A percentile compares a stretch with the other conserved stretches of the same genome.
phyloP scores from a whole-genome alignment of 2,888 invertebrate genomes.

The Calliphora vomitoria region DNA sequence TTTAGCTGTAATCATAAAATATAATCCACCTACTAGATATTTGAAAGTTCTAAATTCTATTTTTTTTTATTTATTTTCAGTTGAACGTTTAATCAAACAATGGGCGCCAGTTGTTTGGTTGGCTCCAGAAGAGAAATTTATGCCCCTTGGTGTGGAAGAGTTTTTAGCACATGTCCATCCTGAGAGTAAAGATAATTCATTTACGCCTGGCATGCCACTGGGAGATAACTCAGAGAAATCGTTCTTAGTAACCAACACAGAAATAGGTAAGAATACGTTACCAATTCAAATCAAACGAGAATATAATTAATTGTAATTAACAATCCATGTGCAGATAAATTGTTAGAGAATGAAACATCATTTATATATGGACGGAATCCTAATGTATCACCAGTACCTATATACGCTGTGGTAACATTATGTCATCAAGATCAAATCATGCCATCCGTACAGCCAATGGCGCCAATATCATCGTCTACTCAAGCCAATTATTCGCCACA shows the following conservation, averaged over 20 bases:
- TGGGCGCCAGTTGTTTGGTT: conserved; percentile 90
- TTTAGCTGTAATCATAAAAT: too few relatives aligned
- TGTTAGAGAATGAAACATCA: conserved; percentile 84
- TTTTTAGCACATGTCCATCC: conserved; percentile 87
- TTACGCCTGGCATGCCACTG: conserved; percentile 79
- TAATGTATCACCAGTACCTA: conserved; percentile 85
- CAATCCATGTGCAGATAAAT: conserved; percentile 77
- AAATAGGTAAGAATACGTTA: conserved; percentile 82
- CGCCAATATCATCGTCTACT: not conserved
- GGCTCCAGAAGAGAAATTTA: conserved; percentile 87
- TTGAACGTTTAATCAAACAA: conserved; percentile 85
- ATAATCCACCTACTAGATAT: too few relatives aligned
- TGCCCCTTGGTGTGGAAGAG: conserved; percentile 87
- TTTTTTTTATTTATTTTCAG: conserved; percentile 75
- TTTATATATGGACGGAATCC: conserved; percentile 88
- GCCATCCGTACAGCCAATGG: not conserved
- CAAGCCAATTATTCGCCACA: conserved; percentile 37
- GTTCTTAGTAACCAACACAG: conserved; percentile 85
- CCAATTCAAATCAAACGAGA: not conserved
- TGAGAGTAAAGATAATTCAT: conserved; percentile 80
- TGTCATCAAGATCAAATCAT: conserved; percentile 80
- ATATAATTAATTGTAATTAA: not conserved
- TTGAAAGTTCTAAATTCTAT: too few relatives aligned
- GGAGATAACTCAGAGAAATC: conserved; percentile 84
- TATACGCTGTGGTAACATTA: conserved; percentile 87